Percentiles rank a stretch among this genome's conserved stretches.
These are phyloP conservation scores for Ypsolopha scabrella DNA, from an alignment of 2,888 invertebrate genomes.

Conservation along the genomic window DNA sequence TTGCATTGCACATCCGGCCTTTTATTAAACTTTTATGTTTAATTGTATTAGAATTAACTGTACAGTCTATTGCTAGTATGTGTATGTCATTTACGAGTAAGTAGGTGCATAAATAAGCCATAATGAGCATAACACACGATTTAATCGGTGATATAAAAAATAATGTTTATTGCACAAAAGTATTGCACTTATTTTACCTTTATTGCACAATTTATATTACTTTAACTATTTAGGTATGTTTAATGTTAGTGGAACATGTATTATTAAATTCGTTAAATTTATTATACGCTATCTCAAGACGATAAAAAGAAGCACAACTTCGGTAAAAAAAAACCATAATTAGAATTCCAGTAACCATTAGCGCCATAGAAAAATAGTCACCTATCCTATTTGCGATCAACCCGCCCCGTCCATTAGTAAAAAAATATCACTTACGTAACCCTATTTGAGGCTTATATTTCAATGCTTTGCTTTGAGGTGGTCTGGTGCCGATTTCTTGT, in stretches of 20 bases:
- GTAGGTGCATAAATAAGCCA: background rate
- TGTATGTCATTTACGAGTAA: background rate
- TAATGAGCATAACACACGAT: background rate
- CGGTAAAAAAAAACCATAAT: background rate
- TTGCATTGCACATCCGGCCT: conserved; percentile 69
- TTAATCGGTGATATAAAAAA: background rate
- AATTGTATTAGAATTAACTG: background rate
- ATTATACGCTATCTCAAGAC: background rate
- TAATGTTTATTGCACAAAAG: conserved; percentile 34
- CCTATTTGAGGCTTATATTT: too few relatives aligned
- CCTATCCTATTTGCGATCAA: too few relatives aligned
- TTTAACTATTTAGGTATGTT: background rate
- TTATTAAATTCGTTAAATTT: too few relatives aligned
- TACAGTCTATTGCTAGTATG: background rate
- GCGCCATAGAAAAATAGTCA: too few relatives aligned
- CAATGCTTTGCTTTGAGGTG: too few relatives aligned
- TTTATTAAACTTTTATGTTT: conserved; percentile 13
- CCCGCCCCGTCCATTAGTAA: too few relatives aligned
- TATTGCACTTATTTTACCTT: conserved; percentile 26
- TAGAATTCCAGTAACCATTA: too few relatives aligned
- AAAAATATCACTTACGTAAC: too few relatives aligned
- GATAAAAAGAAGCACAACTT: background rate
- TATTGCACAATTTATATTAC: background rate
- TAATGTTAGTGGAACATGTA: background rate
- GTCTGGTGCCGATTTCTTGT: too few relatives aligned